phyloP scores from a whole-genome alignment of 1,140 invertebrate genomes.

The Papilio polyxenes region DNA sequence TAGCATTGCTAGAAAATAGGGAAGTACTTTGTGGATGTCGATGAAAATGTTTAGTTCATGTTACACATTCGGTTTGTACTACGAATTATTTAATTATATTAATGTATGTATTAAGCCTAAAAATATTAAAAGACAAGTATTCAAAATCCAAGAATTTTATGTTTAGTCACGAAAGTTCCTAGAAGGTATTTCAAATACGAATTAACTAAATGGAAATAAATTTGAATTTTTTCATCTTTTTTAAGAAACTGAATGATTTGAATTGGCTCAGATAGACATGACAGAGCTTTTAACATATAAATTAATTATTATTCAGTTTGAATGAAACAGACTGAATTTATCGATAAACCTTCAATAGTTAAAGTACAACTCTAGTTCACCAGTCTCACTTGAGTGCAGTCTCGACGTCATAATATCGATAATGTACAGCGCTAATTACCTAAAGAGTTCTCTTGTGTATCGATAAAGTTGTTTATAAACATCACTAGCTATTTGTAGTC shows the following conservation, averaged over 20 bases:
- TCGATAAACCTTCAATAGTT: constrained; percentile 37
- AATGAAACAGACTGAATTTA: constrained; percentile 6
- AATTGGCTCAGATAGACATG: not conserved
- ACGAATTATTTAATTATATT: no score
- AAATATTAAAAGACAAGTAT: no score
- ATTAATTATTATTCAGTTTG: not conserved
- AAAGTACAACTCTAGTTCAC: constrained; percentile 54
- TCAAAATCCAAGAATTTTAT: not conserved
- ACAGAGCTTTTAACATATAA: not conserved
- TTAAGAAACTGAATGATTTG: not conserved
- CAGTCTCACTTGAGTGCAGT: constrained; percentile 66
- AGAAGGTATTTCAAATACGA: not conserved
- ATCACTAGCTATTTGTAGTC: constrained; percentile 52
- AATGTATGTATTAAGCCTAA: no score
- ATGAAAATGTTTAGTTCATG: constrained; percentile 36
- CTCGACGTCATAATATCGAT: constrained; percentile 72
- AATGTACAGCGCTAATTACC: constrained; percentile 74
- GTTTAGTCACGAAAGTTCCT: not conserved
- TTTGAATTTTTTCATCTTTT: not conserved
- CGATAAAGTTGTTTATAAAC: constrained; percentile 57
- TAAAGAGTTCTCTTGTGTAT: constrained; percentile 47
- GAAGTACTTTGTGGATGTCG: constrained; percentile 44
- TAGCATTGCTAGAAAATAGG: constrained; percentile 65
- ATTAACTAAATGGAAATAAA: not conserved
- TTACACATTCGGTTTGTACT: no score